phyloP scores from a whole-genome alignment of 1,140 invertebrate species.

The Artemia franciscana region DNA sequence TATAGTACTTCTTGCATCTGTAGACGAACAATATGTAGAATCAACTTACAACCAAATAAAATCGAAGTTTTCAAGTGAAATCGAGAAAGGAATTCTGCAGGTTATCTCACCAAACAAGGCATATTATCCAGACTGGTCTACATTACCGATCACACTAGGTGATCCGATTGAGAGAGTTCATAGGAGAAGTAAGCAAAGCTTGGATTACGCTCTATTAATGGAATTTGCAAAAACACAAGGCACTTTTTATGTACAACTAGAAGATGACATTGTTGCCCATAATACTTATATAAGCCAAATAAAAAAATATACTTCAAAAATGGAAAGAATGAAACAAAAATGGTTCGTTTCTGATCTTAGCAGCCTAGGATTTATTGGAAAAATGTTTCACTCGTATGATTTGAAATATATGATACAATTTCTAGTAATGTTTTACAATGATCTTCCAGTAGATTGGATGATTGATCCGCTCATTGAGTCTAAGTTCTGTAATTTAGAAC shows the following conservation, averaged over 20 bases:
- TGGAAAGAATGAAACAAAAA: slow-evolving; percentile 41
- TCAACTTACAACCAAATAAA: too few relatives aligned
- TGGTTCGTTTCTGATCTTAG: slow-evolving; percentile 92
- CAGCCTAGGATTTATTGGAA: slow-evolving; percentile 77
- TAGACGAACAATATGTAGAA: too few relatives aligned
- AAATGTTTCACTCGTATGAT: slow-evolving; percentile 75
- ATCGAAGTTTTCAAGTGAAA: too few relatives aligned
- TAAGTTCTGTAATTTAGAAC: slow-evolving; percentile 75
- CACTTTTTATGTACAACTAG: slow-evolving; percentile 67
- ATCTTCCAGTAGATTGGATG: slow-evolving; percentile 92
- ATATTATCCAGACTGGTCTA: slow-evolving; percentile 72
- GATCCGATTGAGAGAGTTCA: slow-evolving; percentile 66
- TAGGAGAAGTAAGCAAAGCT: slow-evolving; percentile 89
- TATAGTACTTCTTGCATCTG: too few relatives aligned
- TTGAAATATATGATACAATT: slow-evolving; percentile 71
- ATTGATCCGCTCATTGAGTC: slow-evolving; percentile 71
- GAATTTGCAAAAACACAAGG: slow-evolving; percentile 53
- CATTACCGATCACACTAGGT: slow-evolving; percentile 50
- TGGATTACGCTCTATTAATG: slow-evolving; percentile 90
- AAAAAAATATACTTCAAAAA: slow-evolving; percentile 64
- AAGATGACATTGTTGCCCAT: slow-evolving; percentile 84
- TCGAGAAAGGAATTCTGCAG: too few relatives aligned
- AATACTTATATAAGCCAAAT: slow-evolving; percentile 56
- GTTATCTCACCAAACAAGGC: too few relatives aligned
- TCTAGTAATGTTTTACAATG: slow-evolving; percentile 81